Base-by-base conservation (phyloP, 1,140 invertebrate species). In the Chironomus striatipennis region DNA sequence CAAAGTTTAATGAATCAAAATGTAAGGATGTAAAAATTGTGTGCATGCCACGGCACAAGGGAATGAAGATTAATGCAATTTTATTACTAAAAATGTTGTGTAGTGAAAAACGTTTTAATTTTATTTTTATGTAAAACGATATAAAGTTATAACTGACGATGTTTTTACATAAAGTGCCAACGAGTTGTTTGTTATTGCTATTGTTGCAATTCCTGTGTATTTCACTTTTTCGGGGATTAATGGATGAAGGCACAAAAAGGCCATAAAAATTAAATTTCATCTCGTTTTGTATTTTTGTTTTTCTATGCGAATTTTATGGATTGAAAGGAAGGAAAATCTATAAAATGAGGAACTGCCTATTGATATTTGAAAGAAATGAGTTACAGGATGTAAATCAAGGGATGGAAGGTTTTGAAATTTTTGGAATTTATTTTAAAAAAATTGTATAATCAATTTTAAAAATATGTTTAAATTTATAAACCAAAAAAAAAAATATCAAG, bases 121-220 rank as follows among this genome's bases (percentile, higher is more conserved):
- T 70, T 70, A 70, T 70, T 70, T 70, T 70, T 70, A 70, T 70
- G 65, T 70, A 70, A 70, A 70, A 21, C 65, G 65, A 70, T 70
- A 70, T 70, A 70, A 70, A 70, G 20, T 70, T 70, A 21, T 70
- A 57, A 20, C 65, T 70, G 20, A 18, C n/a, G 18, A 70, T 20
- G n/a, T 70, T 70, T 18, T 70, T 70, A 15, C 7, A 18, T 18
- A 9, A 70, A 70, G 24, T 34, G 24, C 24, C 24, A 34, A 34
- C 24, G 24, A 34, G 24, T 34, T 34, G 24, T 34, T n/a, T n/a
- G n/a, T n/a, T n/a, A n/a, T n/a, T 34, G 24, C 5, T 34, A 34
- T 34, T 34, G 24, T 34, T 34, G 24, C 24, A 5, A 34, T 34
- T 34, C 24, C 24, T 34, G 24, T 34, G 24, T 34, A 34, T 34